Evolutionary conservation across 35 echinoderm and acorn worm genomes (phyloP).

Genomic region (Ophioderma brevispina): DNA sequence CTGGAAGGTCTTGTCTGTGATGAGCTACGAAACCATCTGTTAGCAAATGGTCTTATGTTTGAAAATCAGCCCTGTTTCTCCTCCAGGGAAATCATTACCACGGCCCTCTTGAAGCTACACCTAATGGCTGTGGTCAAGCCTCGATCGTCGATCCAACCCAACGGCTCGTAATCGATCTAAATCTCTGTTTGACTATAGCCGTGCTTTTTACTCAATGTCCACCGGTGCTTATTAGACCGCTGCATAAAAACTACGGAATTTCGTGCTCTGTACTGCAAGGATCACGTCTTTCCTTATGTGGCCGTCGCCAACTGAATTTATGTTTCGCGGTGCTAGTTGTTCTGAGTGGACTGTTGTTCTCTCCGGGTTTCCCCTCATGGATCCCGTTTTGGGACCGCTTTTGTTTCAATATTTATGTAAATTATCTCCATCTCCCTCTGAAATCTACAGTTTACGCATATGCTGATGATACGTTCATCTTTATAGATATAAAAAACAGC

Average conservation of each 20-base stretch:
- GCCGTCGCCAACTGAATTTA: background rate
- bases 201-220: background rate
- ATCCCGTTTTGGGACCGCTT: background rate
- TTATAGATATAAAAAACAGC: no score
- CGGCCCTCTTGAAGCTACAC: background rate
- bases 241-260: background rate
- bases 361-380: background rate
- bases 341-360: background rate
- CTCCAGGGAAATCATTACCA: background rate
- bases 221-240: background rate
- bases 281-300: background rate
- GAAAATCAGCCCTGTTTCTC: background rate
- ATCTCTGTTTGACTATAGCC: background rate
- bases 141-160: background rate
- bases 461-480: no score
- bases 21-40: background rate
- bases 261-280: background rate
- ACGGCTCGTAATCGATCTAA: background rate
- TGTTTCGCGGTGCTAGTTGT: background rate
- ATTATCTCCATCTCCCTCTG: background rate
- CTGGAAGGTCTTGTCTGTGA: background rate
- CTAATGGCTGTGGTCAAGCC: background rate
- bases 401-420: background rate
- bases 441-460: background rate
- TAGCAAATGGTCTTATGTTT: background rate